phyloP scores from a whole-genome alignment of 2,113 vertebrate genomes.

The Rhinichthys klamathensis region DNA sequence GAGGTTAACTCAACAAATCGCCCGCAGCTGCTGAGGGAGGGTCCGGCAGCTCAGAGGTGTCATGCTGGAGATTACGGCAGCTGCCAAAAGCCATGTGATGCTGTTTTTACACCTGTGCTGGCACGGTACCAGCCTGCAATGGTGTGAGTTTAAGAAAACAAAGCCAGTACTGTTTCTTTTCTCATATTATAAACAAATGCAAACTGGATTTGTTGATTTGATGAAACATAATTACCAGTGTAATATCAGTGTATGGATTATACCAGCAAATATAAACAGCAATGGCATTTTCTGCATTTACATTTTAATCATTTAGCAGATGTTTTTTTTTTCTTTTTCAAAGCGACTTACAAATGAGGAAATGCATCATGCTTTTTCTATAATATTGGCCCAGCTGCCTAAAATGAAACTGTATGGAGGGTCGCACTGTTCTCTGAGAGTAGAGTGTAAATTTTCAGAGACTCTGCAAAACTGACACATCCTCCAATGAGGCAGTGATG shows the following conservation, averaged over 20 bases:
- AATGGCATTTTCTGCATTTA: not conserved
- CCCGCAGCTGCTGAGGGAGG: slow-evolving; percentile 1
- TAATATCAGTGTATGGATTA: not conserved
- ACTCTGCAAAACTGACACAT: slow-evolving; percentile 48
- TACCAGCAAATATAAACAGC: not conserved
- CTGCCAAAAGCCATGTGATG: slow-evolving; percentile 36
- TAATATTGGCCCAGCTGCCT: not conserved
- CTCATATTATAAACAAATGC: not conserved
- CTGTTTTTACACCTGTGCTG: slow-evolving; percentile 31
- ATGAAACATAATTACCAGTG: slow-evolving; percentile 1
- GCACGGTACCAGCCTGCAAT: slow-evolving; percentile 18
- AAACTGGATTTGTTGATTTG: not conserved
- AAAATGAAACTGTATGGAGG: slow-evolving; percentile 29
- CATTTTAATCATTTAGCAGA: too few relatives aligned
- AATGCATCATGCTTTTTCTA: not conserved
- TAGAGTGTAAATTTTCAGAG: slow-evolving; percentile 49
- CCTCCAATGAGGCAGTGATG: slow-evolving; percentile 39
- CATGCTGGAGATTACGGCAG: slow-evolving; percentile 15
- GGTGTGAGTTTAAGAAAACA: not conserved
- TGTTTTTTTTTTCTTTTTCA: too few relatives aligned
- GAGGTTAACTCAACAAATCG: slow-evolving; percentile 25
- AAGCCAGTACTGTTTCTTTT: not conserved
- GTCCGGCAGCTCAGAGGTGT: slow-evolving; percentile 6
- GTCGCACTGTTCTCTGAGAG: not conserved
- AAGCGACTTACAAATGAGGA: too few relatives aligned